These are phyloP conservation scores for Malachius bipustulatus DNA, from an alignment of 2,888 invertebrate species.

Conservation along the genomic window DNA sequence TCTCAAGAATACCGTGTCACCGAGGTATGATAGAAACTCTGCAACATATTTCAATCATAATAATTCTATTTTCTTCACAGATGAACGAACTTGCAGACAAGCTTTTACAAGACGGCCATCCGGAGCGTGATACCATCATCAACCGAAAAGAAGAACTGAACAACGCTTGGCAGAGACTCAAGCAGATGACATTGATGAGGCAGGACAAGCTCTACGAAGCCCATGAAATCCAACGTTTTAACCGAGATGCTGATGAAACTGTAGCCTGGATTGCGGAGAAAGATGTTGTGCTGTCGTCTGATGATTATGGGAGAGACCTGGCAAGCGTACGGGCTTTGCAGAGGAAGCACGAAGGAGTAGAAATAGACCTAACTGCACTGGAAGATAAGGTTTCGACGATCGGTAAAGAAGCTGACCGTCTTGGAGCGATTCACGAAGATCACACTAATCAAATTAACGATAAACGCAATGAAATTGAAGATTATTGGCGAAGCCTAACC, in stretches of 20 bases:
- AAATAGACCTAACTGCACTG: constrained; percentile 90
- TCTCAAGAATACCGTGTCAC: constrained; percentile 93
- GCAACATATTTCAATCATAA: no score
- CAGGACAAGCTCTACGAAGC: constrained; percentile 97
- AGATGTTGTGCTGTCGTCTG: constrained; percentile 88
- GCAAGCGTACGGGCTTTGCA: constrained; percentile 95
- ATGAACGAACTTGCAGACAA: constrained; percentile 93
- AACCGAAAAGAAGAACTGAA: constrained; percentile 71
- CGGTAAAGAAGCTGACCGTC: constrained; percentile 82
- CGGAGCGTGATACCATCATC: constrained; percentile 36
- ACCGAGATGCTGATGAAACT: constrained; percentile 97
- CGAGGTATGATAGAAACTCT: no score
- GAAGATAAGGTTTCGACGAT: constrained; percentile 92
- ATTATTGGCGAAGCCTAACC: constrained; percentile 88
- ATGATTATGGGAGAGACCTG: constrained; percentile 93
- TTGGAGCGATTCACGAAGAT: constrained; percentile 88
- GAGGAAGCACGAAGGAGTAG: constrained; percentile 94
- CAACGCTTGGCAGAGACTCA: constrained; percentile 93
- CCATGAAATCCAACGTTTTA: constrained; percentile 97
- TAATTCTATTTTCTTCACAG: no score
- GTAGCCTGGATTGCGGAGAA: constrained; percentile 99
- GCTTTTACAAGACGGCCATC: constrained; percentile 66
- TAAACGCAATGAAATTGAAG: constrained; percentile 85
- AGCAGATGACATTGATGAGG: constrained; percentile 84
- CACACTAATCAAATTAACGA: constrained; percentile 83